These are phyloP conservation scores for Ophion ventricosus DNA, from an alignment of 2,888 invertebrate species.

Conservation along the genomic window DNA sequence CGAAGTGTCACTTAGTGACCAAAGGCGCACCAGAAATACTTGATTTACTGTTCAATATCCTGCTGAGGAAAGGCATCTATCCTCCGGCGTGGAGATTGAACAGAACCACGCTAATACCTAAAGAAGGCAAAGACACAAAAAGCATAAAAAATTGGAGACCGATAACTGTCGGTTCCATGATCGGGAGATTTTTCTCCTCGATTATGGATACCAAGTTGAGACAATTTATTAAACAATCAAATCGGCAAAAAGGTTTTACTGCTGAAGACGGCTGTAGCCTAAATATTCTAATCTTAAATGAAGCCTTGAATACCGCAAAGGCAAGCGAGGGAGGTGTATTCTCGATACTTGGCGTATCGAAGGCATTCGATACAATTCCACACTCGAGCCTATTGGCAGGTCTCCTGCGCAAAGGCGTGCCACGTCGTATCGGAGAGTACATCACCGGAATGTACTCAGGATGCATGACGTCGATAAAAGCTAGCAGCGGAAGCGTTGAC, in stretches of 20 bases:
- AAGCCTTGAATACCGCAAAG: background rate
- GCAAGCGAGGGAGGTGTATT: background rate
- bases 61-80: background rate
- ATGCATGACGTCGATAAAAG: slow-evolving; percentile 38
- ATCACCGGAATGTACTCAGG: background rate
- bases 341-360: slow-evolving; percentile 36
- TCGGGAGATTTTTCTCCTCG: background rate
- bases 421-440: too few relatives aligned
- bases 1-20: background rate
- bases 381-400: slow-evolving; percentile 37
- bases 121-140: background rate
- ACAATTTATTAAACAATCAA: background rate
- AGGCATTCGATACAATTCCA: slow-evolving; percentile 71
- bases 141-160: background rate
- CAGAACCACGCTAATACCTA: background rate
- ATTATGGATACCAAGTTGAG: background rate
- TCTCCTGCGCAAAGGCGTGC: slow-evolving; percentile 33
- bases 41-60: background rate
- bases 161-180: background rate
- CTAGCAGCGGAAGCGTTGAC: background rate
- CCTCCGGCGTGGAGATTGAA: background rate
- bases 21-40: background rate
- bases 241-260: background rate
- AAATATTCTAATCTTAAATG: background rate
- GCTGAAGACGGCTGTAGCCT: background rate